A percentile compares a stretch with the other conserved stretches of the same genome.
phyloP scores from a whole-genome alignment of 37 sponge, comb jelly and placozoan species.

The Eunapius fragilis region DNA sequence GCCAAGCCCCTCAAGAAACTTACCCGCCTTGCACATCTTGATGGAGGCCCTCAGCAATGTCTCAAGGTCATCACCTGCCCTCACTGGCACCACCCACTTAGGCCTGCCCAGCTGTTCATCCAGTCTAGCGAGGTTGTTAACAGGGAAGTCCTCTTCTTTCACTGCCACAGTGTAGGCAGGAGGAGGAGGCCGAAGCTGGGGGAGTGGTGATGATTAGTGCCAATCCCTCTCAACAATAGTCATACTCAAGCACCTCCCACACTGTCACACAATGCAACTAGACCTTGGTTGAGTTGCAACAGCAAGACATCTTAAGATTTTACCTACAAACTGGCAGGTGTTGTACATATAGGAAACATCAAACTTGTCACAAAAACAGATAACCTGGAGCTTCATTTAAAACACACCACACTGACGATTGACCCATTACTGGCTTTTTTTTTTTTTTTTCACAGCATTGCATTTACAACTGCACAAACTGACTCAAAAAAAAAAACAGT shows the following conservation, averaged over 20 bases:
- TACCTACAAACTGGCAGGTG: background rate
- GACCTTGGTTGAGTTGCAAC: background rate
- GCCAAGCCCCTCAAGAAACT: background rate
- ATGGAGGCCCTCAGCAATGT: conserved; percentile 71
- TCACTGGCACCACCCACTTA: conserved; percentile 93
- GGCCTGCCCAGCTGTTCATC: conserved; percentile 83
- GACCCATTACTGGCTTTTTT: too few relatives aligned
- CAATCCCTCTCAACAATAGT: background rate
- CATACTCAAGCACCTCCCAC: background rate
- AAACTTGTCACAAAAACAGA: too few relatives aligned
- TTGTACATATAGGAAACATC: too few relatives aligned
- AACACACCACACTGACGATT: too few relatives aligned
- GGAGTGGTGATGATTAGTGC: background rate
- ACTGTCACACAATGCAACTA: background rate
- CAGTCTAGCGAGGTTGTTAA: conserved; percentile 47
- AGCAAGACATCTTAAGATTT: too few relatives aligned
- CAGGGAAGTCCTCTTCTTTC: conserved; percentile 53
- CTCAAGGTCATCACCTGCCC: conserved; percentile 82
- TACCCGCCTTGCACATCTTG: conserved; percentile 78
- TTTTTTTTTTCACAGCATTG: too few relatives aligned
- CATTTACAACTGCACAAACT: too few relatives aligned
- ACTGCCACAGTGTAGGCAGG: background rate
- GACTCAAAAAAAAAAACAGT: too few relatives aligned
- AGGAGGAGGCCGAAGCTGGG: background rate
- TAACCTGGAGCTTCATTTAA: too few relatives aligned